Evolutionary conservation across 2,113 vertebrate species (phyloP).

Genomic region (Aldabrachelys gigantea): DNA sequence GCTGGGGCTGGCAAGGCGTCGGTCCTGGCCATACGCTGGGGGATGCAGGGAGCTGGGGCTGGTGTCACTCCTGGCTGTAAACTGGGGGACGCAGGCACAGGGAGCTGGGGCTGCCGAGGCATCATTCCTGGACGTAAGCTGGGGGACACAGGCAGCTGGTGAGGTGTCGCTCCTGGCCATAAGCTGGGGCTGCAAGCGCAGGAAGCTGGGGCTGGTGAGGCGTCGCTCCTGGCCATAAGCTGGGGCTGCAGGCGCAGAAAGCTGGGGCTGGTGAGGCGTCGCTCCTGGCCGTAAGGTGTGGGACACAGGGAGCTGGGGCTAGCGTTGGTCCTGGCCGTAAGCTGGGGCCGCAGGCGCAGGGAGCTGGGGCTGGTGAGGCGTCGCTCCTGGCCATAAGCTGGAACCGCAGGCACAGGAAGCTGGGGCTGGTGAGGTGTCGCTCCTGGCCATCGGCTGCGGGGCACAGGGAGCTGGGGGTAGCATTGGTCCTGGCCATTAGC

Average conservation of each 20-base stretch:
- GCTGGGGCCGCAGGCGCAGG: too few species aligned
- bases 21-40: background rate
- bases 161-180: too few species aligned
- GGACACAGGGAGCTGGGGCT: background rate
- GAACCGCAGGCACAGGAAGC: background rate
- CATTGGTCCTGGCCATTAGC: too few species aligned
- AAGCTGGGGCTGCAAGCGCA: too few species aligned
- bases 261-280: background rate
- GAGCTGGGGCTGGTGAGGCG: constrained; percentile 1
- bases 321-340: too few species aligned
- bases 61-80: too few species aligned
- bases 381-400: background rate
- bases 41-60: background rate
- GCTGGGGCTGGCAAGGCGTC: fast-evolving
- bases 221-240: background rate
- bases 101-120: background rate
- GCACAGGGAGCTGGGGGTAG: background rate
- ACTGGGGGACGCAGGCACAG: too few species aligned
- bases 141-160: too few species aligned
- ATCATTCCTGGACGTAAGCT: too few species aligned
- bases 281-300: background rate
- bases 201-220: background rate
- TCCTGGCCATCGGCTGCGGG: background rate
- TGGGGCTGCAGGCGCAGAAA: background rate
- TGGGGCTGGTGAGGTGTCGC: background rate